Evolutionary conservation across 2,113 vertebrate species (phyloP).

Genomic region (Pygathrix nemaeus): DNA sequence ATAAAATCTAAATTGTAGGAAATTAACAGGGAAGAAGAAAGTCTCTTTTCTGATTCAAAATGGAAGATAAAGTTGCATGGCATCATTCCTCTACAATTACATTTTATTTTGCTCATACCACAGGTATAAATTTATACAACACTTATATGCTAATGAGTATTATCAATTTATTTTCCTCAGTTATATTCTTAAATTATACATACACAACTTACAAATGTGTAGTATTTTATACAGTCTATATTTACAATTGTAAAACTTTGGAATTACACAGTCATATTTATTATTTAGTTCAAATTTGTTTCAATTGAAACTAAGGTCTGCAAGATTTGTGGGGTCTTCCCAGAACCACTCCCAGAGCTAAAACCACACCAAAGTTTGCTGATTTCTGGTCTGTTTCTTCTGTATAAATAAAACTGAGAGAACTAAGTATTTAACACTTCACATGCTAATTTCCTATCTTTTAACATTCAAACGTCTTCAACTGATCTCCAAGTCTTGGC

Average conservation of each 20-base stretch:
- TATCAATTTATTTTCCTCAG: not conserved
- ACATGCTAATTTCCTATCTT: not conserved
- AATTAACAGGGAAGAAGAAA: not conserved
- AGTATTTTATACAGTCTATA: not conserved
- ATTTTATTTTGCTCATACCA: not conserved
- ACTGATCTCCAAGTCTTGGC: not conserved
- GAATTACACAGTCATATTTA: not conserved
- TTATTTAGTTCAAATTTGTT: conserved; percentile 12
- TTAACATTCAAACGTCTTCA: conserved; percentile 13
- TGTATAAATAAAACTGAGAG: not conserved
- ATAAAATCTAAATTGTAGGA: not conserved
- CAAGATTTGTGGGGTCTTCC: not conserved
- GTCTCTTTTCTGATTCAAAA: not conserved
- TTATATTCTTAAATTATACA: not conserved
- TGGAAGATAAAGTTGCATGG: not conserved
- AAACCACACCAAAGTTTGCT: not conserved
- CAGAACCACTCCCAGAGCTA: not conserved
- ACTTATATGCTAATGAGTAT: not conserved
- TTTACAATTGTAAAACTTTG: not conserved
- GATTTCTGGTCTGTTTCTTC: not conserved
- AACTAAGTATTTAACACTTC: not conserved
- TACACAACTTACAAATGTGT: not conserved
- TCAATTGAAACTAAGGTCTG: not conserved
- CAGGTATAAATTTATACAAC: not conserved
- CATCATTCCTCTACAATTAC: not conserved